These are phyloP conservation scores for Lasioglossum marginatum DNA, from an alignment of 2,888 invertebrate species.

Conservation along the genomic window DNA sequence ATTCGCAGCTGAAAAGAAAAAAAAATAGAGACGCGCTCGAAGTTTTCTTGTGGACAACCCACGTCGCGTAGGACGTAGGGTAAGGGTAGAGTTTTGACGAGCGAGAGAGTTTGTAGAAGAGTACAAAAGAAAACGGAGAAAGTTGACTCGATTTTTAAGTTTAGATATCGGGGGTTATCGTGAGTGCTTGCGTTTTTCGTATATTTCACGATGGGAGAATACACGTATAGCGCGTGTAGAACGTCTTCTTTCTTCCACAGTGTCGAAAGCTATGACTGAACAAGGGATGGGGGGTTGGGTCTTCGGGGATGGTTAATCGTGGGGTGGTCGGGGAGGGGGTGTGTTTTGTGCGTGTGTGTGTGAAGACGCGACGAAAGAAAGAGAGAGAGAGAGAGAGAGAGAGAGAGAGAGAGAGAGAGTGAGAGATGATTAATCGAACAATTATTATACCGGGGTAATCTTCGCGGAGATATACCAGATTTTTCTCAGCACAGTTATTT, in stretches of 20 bases:
- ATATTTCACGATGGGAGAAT: conserved; percentile 40
- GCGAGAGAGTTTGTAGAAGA: conserved; percentile 80
- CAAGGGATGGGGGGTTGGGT: conserved; percentile 14
- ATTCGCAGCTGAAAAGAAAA: not conserved
- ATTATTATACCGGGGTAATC: conserved; percentile 61
- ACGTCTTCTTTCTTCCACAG: conserved; percentile 66
- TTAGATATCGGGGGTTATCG: conserved; percentile 41
- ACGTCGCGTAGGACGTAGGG: conserved; percentile 57
- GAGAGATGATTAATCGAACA: conserved; percentile 55
- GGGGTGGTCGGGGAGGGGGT: not conserved
- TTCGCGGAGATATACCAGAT: conserved; percentile 43
- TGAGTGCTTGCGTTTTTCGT: conserved; percentile 52
- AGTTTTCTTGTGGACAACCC: not conserved
- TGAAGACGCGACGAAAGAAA: not conserved
- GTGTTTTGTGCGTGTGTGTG: not conserved
- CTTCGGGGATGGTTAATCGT: not conserved
- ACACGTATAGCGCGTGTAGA: conserved; percentile 24
- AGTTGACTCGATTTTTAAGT: conserved; percentile 67
- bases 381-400: not conserved
- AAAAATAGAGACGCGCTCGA: not conserved
- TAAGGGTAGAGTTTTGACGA: conserved; percentile 70
- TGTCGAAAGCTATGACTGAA: conserved; percentile 49
- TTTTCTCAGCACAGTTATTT: conserved; percentile 69
- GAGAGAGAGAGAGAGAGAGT: not conserved
- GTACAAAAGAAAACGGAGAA: conserved; percentile 76